phyloP scores from a whole-genome alignment of 2,113 vertebrate genomes.

The Psilopsiagon aymara region DNA sequence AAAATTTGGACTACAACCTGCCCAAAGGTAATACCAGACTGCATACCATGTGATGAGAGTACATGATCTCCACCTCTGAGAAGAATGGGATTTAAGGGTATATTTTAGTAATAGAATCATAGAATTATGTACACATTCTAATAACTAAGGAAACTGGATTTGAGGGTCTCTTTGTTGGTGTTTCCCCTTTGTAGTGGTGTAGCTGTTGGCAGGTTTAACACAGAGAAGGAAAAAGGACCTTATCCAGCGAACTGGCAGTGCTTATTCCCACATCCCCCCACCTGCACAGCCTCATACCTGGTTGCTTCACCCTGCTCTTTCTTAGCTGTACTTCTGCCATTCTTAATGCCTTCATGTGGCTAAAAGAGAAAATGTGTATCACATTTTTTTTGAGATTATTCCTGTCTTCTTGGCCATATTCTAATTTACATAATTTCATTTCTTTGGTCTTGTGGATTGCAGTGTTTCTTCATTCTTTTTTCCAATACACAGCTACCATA shows the following conservation, averaged over 20 bases:
- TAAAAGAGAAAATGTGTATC: slow-evolving; percentile 13
- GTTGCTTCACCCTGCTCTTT: background rate
- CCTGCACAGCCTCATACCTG: background rate
- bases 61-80: background rate
- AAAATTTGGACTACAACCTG: background rate
- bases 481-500: background rate
- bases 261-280: background rate
- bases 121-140: background rate
- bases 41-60: background rate
- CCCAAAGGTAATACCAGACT: background rate
- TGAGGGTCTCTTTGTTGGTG: background rate
- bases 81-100: background rate
- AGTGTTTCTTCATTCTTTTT: background rate
- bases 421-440: background rate
- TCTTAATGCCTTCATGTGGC: background rate
- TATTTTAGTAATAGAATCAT: background rate
- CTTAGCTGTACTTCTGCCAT: background rate
- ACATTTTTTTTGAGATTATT: background rate
- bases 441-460: background rate
- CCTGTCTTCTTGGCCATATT: background rate
- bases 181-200: background rate
- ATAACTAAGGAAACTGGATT: background rate
- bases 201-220: background rate
- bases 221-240: background rate
- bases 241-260: background rate